Evolutionary conservation across 2,797 vertebrate species (phyloP).

Genomic region (Hozukius guyotensis): DNA sequence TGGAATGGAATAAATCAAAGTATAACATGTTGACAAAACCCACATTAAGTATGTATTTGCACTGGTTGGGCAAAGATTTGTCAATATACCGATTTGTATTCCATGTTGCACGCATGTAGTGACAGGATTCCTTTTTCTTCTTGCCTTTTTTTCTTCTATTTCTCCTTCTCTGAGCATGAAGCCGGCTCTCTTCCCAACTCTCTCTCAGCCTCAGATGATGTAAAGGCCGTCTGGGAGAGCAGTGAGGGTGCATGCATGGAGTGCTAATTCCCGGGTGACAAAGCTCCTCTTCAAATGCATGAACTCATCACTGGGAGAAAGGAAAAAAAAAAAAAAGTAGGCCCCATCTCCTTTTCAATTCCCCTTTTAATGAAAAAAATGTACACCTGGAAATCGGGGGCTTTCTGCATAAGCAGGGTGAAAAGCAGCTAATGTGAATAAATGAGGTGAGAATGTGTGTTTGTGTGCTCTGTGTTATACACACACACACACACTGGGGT

Average conservation of each 20-base stretch:
- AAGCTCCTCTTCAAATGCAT: constrained; percentile 85
- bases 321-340: constrained; percentile 53
- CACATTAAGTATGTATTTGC: constrained; percentile 11
- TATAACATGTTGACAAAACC: constrained; percentile 6
- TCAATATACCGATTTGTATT: constrained; percentile 20
- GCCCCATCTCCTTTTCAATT: constrained; percentile 81
- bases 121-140: constrained; percentile 31
- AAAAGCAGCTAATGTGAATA: constrained; percentile 73
- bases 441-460: constrained; percentile 62
- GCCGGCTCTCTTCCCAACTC: constrained; percentile 22
- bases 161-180: constrained; percentile 6
- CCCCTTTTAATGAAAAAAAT: constrained; percentile 81
- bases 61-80: neutral
- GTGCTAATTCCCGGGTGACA: constrained; percentile 85
- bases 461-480: constrained; percentile 22
- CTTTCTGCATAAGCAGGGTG: constrained; percentile 71
- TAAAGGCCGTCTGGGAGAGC: constrained; percentile 68
- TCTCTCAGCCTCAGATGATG: constrained; percentile 63
- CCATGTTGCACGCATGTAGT: neutral
- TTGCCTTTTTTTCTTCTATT: neutral
- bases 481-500: neutral
- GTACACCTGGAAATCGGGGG: constrained; percentile 80
- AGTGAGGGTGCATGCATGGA: constrained; percentile 74
- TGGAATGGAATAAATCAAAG: constrained; percentile 25
- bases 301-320: constrained; percentile 81